Evolutionary conservation across 1,140 invertebrate species (phyloP).

Genomic region (Neotoxoptera formosana): DNA sequence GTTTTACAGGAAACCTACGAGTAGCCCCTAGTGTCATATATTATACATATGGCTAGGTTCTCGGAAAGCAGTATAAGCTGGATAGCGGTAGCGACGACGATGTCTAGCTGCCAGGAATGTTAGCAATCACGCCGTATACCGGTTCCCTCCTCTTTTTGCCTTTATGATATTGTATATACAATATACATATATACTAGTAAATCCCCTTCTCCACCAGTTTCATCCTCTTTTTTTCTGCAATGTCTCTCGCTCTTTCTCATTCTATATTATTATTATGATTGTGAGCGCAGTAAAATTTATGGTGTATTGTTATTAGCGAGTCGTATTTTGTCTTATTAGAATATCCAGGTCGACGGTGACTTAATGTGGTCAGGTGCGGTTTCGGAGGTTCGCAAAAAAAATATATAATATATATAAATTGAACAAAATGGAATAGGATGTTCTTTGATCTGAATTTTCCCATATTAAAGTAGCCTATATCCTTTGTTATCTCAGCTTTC

Average conservation of each 20-base stretch:
- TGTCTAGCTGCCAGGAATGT: slow-evolving; percentile 54
- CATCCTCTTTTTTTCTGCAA: not conserved
- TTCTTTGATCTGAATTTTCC: slow-evolving; percentile 15
- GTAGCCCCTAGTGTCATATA: slow-evolving; percentile 42
- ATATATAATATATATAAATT: slow-evolving; percentile 21
- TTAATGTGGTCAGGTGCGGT: slow-evolving; percentile 31
- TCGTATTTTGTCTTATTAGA: slow-evolving; percentile 57
- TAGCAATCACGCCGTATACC: slow-evolving; percentile 52
- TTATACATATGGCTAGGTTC: slow-evolving; percentile 23
- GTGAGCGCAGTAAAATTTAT: slow-evolving; percentile 54
- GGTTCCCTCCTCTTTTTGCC: slow-evolving; percentile 51
- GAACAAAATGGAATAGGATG: slow-evolving; percentile 31
- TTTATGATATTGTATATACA: slow-evolving; percentile 47
- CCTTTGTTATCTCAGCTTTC: slow-evolving; percentile 20
- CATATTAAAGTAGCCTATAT: slow-evolving; percentile 22
- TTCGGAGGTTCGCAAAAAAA: slow-evolving; percentile 46
- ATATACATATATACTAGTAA: not conserved
- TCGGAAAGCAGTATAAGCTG: slow-evolving; percentile 33
- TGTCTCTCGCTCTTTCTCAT: not conserved
- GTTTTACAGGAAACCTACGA: slow-evolving; percentile 31
- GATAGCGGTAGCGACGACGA: slow-evolving; percentile 35
- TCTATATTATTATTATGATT: slow-evolving; percentile 47
- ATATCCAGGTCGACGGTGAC: slow-evolving; percentile 50
- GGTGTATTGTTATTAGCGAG: slow-evolving; percentile 56
- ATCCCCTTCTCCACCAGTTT: slow-evolving; percentile 14